Evolutionary conservation across 2,888 invertebrate species (phyloP), one percentile per base, ranked within the genome.

Genomic region (Candidula unifasciata): DNA sequence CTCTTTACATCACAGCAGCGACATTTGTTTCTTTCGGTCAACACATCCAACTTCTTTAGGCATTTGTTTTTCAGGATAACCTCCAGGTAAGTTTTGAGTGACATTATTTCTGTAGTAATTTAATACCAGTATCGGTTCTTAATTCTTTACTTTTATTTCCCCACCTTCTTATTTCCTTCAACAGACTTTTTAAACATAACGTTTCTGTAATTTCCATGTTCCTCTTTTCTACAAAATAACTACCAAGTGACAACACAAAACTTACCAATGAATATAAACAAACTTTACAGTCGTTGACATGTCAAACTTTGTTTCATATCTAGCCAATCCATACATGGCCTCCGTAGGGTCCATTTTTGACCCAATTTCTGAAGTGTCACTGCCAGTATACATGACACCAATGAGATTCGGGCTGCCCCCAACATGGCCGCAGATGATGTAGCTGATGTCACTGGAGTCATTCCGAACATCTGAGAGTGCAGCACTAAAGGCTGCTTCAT

Each of bases 181-280:
- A 44, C 13, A 44, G 6, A 13, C 44, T 44, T 44, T 44, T 44
- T 13, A 6, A 44, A 44, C 44, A 44, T 44, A 10, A 13, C 44
- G 13, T 44, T 44, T 1, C 44, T 44, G 44, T 10, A 10, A 44
- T 44, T 44, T 0, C n/a, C n/a, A n/a, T 44, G 44, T 44, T 44
- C 44, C 44, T 44, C 44, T 44, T 44, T 44, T 44, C 44, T 44
- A 6, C 44, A 10, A 44, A 44, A 44, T 44, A 44, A 44, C 44
- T 6, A 44, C 6, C 8, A 44, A 44, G n/a, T 44, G 37, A 3
- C n/a, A 73, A 21, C 21, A 24, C 21, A 18, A 33, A 21, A 87
- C 92, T 88, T 86, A 93, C 93, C 93, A 93, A 86, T 91, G 90
- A 80, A 93, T 90, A 87, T 92, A 92, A 80, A 93, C 91, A 90